Conservation (phyloP, 2,797 vertebrate genomes). For the Leptoclinus maculatus region DNA sequence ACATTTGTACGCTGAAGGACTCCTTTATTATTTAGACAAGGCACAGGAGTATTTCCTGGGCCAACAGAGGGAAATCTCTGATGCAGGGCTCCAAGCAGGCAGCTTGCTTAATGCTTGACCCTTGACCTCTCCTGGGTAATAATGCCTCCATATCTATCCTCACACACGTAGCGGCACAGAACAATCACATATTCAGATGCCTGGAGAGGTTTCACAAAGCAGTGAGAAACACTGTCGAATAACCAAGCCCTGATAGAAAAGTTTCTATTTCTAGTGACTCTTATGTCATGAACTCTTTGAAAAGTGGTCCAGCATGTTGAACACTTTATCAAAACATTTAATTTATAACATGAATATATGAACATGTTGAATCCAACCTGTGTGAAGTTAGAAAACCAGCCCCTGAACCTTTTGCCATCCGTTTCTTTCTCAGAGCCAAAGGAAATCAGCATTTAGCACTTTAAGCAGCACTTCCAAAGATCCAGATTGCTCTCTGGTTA, state of each 20-base stretch:
- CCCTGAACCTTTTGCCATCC: constrained; percentile 66
- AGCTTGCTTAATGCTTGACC: constrained; percentile 87
- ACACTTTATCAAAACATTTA: constrained; percentile 18
- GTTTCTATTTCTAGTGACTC: constrained; percentile 37
- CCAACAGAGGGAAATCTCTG: constrained; percentile 80
- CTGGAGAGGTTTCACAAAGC: constrained; percentile 67
- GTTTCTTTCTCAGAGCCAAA: constrained; percentile 57
- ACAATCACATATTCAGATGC: constrained; percentile 80
- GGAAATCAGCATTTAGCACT: constrained; percentile 61
- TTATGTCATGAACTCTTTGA: constrained; percentile 14
- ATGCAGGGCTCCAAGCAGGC: constrained; percentile 80
- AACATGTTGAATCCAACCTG: constrained; percentile 35
- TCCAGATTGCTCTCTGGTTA: constrained; percentile 66
- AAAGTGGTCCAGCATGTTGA: constrained; percentile 12
- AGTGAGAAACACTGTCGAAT: constrained; percentile 53
- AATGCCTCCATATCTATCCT: constrained; percentile 82
- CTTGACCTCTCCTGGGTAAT: constrained; percentile 87
- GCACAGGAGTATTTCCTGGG: constrained; percentile 82
- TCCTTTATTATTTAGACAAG: constrained; percentile 87
- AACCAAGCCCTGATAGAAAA: constrained; percentile 34
- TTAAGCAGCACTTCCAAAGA: constrained; percentile 64
- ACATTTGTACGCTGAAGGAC: constrained; percentile 84
- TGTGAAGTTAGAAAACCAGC: constrained; percentile 49
- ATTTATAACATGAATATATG: constrained; percentile 5
- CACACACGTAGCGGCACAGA: constrained; percentile 77